Percentiles rank a stretch among this genome's conserved stretches.
phyloP scores from a whole-genome alignment of 64 coral and sea anemone species.

The Dendrophyllia cribrosa region DNA sequence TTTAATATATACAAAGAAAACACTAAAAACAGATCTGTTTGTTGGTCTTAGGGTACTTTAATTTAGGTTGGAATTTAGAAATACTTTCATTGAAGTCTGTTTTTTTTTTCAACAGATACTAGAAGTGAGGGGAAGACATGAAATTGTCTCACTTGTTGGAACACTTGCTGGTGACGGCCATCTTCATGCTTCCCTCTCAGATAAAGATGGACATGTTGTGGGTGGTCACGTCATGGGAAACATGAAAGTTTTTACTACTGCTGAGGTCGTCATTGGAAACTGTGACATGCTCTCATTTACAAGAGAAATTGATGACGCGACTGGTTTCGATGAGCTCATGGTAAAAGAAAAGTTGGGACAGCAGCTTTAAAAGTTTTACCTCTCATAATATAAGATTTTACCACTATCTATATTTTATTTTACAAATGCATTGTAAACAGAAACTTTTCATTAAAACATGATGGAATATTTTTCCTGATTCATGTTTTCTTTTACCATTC shows the following conservation, averaged over 20 bases:
- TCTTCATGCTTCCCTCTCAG: constrained; percentile 85
- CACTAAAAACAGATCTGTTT: too few relatives aligned
- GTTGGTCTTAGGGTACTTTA: too few relatives aligned
- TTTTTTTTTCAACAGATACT: constrained; percentile 45
- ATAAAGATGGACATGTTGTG: constrained; percentile 76
- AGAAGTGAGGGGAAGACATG: constrained; percentile 65
- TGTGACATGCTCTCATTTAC: constrained; percentile 61
- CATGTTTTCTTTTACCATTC: too few relatives aligned
- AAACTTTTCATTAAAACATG: too few relatives aligned
- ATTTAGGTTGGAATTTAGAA: too few relatives aligned
- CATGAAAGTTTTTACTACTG: constrained; percentile 93
- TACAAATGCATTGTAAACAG: too few relatives aligned
- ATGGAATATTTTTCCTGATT: too few relatives aligned
- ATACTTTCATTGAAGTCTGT: background rate
- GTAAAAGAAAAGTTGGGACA: constrained; percentile 11
- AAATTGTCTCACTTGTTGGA: constrained; percentile 94
- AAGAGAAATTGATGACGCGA: constrained; percentile 68
- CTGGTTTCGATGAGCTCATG: constrained; percentile 85
- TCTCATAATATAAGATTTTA: too few relatives aligned
- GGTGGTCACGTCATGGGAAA: constrained; percentile 93
- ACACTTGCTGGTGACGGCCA: constrained; percentile 80
- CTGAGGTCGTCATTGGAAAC: constrained; percentile 90
- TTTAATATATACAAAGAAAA: too few relatives aligned
- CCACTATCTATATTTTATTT: too few relatives aligned
- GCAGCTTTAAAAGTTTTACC: background rate